Conservation (phyloP, 2,888 invertebrate species). For the Cinara cedri region DNA sequence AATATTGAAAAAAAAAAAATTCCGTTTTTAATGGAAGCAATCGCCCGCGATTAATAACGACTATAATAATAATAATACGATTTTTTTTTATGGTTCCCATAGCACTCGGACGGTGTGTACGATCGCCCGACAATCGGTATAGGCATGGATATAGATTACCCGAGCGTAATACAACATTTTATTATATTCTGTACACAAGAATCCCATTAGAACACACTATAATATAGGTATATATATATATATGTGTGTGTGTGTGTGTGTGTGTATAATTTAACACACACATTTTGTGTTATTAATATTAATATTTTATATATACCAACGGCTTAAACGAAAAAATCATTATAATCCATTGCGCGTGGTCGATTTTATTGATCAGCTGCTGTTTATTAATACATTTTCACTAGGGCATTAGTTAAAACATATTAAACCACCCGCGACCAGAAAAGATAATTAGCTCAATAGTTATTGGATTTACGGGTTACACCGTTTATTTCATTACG, state of each 20-base stretch:
- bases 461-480: too few relatives aligned
- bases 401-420: too few relatives aligned
- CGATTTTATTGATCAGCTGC: too few relatives aligned
- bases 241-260: too few relatives aligned
- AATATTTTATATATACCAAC: neutral
- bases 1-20: constrained; percentile 4
- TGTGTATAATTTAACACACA: neutral
- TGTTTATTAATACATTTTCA: too few relatives aligned
- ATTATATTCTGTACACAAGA: neutral
- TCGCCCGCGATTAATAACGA: constrained; percentile 48
- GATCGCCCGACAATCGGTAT: neutral
- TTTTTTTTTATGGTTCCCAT: constrained; percentile 32
- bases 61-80: neutral
- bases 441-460: too few relatives aligned
- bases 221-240: too few relatives aligned
- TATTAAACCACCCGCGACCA: too few relatives aligned
- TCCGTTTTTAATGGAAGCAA: constrained; percentile 49
- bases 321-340: too few relatives aligned
- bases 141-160: neutral
- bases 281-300: neutral
- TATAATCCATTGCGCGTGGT: too few relatives aligned
- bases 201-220: neutral
- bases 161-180: neutral
- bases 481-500: too few relatives aligned
- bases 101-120: neutral